Evolutionary conservation across 2,888 invertebrate species (phyloP).

Genomic region (Philonicus albiceps): DNA sequence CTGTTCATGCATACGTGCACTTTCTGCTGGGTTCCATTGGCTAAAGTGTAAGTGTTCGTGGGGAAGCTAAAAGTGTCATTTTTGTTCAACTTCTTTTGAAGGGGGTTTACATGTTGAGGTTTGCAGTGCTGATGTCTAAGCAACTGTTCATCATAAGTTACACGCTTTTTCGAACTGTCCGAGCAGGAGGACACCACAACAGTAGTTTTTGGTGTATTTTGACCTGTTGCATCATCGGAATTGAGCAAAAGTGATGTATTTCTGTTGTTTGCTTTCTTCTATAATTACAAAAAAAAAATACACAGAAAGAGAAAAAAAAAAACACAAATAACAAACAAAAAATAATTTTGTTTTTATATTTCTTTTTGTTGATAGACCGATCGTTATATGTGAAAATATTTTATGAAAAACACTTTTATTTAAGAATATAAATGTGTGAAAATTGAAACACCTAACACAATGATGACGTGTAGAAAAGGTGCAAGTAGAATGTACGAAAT

Average conservation of each 20-base stretch:
- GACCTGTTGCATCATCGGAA: constrained; percentile 66
- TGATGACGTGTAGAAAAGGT: background rate
- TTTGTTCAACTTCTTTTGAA: constrained; percentile 46
- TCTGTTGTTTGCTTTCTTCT: constrained; percentile 52
- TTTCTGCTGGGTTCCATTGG: constrained; percentile 59
- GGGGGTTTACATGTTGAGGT: constrained; percentile 49
- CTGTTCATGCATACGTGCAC: constrained; percentile 61
- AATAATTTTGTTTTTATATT: background rate
- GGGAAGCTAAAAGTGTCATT: constrained; percentile 44
- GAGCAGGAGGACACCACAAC: constrained; percentile 51
- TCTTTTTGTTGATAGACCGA: background rate
- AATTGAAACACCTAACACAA: background rate
- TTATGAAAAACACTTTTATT: background rate
- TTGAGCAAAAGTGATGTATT: constrained; percentile 64
- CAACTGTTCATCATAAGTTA: constrained; percentile 49
- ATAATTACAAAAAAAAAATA: constrained; percentile 46
- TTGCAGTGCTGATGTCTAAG: constrained; percentile 49
- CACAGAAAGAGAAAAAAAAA: constrained; percentile 30
- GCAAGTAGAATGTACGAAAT: background rate
- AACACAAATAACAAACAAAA: constrained; percentile 36
- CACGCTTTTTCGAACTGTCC: constrained; percentile 49
- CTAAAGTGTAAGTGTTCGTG: constrained; percentile 41
- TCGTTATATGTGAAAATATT: background rate
- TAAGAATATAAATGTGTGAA: background rate
- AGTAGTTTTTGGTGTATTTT: constrained; percentile 64